Conservation (phyloP, 2,797 vertebrate genomes). For the Aldrovandia affinis region DNA sequence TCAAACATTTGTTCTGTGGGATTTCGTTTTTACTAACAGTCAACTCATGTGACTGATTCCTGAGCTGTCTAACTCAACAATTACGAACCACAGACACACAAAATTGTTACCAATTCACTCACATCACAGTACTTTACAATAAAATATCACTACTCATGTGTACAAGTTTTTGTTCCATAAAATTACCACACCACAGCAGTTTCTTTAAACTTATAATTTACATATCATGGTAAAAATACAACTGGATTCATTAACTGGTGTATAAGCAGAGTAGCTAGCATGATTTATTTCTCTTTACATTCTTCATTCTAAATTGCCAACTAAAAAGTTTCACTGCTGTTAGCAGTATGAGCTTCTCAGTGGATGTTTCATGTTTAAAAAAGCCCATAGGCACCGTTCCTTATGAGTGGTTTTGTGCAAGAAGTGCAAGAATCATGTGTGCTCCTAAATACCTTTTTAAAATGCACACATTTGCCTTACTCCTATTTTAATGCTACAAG, state of each 20-base stretch:
- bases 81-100: slow-evolving; percentile 29
- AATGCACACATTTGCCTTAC: slow-evolving; percentile 6
- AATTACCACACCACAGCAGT: not conserved
- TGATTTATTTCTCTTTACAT: not conserved
- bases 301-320: slow-evolving; percentile 28
- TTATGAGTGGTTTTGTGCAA: slow-evolving; percentile 18
- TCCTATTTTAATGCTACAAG: not conserved
- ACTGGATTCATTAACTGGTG: not conserved
- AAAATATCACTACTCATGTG: slow-evolving; percentile 27
- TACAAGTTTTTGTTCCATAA: slow-evolving; percentile 19
- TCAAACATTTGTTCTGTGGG: not conserved
- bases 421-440: not conserved
- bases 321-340: slow-evolving; percentile 4
- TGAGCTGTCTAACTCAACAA: slow-evolving; percentile 54
- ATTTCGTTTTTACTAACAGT: slow-evolving; percentile 29
- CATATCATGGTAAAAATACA: slow-evolving; percentile 33
- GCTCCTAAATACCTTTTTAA: slow-evolving; percentile 1
- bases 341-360: not conserved
- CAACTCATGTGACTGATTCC: slow-evolving; percentile 40
- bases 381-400: not conserved
- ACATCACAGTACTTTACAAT: slow-evolving; percentile 18
- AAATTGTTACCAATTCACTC: slow-evolving; percentile 31
- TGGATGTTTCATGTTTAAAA: not conserved
- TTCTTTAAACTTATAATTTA: slow-evolving; percentile 23
- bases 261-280: not conserved